These are phyloP conservation scores for Gambelia wislizenii DNA, from an alignment of 2,797 vertebrate species.

Conservation along the genomic window DNA sequence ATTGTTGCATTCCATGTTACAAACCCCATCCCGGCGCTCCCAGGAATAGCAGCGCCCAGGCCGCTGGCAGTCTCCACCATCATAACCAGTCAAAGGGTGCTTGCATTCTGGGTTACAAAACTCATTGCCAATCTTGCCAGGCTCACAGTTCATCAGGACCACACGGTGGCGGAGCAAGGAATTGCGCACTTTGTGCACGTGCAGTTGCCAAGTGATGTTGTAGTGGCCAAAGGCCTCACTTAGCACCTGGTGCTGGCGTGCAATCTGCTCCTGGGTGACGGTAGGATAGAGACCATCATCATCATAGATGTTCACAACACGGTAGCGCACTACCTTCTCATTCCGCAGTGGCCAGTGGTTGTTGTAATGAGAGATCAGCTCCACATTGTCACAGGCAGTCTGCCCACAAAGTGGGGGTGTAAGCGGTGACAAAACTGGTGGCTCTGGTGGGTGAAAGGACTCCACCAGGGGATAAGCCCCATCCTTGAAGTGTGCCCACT, in stretches of 20 bases:
- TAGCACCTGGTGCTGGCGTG: slow-evolving; percentile 85
- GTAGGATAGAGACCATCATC: slow-evolving; percentile 85
- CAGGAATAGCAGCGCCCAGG: slow-evolving; percentile 90
- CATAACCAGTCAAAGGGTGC: slow-evolving; percentile 92
- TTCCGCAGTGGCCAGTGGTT: slow-evolving; percentile 85
- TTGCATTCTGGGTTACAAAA: slow-evolving; percentile 94
- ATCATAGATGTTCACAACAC: slow-evolving; percentile 89
- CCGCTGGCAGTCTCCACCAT: slow-evolving; percentile 92
- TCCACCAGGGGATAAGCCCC: slow-evolving; percentile 81
- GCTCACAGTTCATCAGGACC: slow-evolving; percentile 93
- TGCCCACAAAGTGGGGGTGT: slow-evolving; percentile 88
- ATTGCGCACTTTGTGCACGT: slow-evolving; percentile 82
- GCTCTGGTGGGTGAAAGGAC: slow-evolving; percentile 73
- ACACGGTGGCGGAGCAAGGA: slow-evolving; percentile 86
- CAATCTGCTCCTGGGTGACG: slow-evolving; percentile 85
- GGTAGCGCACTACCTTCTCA: slow-evolving; percentile 87
- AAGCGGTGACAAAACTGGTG: slow-evolving; percentile 82
- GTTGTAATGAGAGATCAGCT: slow-evolving; percentile 90
- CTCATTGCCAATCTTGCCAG: slow-evolving; percentile 93
- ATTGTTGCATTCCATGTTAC: slow-evolving; percentile 93
- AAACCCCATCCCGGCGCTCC: slow-evolving; percentile 91
- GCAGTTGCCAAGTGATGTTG: slow-evolving; percentile 93
- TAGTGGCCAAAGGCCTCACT: slow-evolving; percentile 86
- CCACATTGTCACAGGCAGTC: slow-evolving; percentile 90
- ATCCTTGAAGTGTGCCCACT: slow-evolving; percentile 85